phyloP scores from a whole-genome alignment of 2,113 vertebrate species.

The Proterorhinus semilunaris region DNA sequence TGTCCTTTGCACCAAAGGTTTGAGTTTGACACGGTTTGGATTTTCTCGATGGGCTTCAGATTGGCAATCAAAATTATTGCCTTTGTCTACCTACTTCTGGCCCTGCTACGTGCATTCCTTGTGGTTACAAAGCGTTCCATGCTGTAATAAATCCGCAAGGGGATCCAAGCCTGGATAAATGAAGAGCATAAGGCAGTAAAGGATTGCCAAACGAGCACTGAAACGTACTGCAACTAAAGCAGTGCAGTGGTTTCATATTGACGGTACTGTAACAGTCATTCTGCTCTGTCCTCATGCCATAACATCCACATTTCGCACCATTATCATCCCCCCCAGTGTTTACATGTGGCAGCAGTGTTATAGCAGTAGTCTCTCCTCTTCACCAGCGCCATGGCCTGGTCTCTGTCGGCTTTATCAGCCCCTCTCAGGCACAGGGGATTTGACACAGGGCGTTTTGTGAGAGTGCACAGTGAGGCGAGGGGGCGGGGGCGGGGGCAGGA shows the following conservation, averaged over 20 bases:
- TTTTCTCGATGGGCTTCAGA: too few species aligned
- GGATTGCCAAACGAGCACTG: too few species aligned
- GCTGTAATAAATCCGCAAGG: too few species aligned
- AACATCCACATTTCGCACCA: background rate
- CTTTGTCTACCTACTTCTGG: too few species aligned
- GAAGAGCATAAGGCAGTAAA: too few species aligned
- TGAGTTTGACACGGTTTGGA: too few species aligned
- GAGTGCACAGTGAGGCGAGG: conserved; percentile 16
- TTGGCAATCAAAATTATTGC: too few species aligned
- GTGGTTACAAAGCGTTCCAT: too few species aligned
- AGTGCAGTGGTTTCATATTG: background rate
- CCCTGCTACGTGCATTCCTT: too few species aligned
- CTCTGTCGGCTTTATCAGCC: conserved; percentile 61
- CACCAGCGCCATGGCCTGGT: conserved; percentile 28
- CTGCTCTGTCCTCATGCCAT: background rate
- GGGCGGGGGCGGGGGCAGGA: conserved; percentile 26
- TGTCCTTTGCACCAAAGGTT: too few species aligned
- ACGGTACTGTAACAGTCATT: background rate
- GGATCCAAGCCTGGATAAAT: too few species aligned
- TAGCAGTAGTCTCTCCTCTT: conserved; percentile 25
- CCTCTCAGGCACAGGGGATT: conserved; percentile 57
- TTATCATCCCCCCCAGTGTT: background rate
- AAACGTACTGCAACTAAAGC: too few species aligned
- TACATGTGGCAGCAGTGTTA: conserved; percentile 14
- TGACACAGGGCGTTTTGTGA: conserved; percentile 49